Conservation (phyloP, 2,113 vertebrate genomes). For the Bubo bubo region DNA sequence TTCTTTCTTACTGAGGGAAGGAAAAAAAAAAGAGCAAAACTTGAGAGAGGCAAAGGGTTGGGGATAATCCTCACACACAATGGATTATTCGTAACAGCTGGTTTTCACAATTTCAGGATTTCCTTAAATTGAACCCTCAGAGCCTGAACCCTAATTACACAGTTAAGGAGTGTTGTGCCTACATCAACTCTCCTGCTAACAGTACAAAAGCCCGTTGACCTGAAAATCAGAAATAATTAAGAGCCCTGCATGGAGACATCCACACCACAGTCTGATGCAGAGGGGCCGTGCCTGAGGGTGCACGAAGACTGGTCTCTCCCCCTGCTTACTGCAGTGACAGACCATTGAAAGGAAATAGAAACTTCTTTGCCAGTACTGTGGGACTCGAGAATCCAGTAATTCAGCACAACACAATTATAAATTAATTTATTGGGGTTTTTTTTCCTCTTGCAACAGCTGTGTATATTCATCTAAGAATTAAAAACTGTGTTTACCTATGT, state of each 20-base stretch:
- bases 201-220: neutral
- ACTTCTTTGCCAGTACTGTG: neutral
- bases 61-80: constrained; percentile 41
- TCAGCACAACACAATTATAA: neutral
- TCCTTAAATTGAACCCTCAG: constrained; percentile 45
- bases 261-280: neutral
- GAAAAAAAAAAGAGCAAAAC: neutral
- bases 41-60: constrained; percentile 3
- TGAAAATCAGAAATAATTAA: neutral
- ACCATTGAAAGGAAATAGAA: neutral
- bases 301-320: neutral
- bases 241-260: neutral
- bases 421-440: neutral
- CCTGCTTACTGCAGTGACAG: neutral
- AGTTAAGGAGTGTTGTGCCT: neutral
- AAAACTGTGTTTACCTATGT: neutral
- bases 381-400: neutral
- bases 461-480: neutral
- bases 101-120: constrained; percentile 44
- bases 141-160: constrained; percentile 1
- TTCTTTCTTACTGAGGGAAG: neutral
- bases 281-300: neutral
- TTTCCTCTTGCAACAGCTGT: neutral
- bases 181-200: neutral
- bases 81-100: constrained; percentile 24